Percentiles rank a stretch among this genome's conserved stretches.
Evolutionary conservation across 2,113 vertebrate species (phyloP).

Genomic region (Talpa occidentalis): DNA sequence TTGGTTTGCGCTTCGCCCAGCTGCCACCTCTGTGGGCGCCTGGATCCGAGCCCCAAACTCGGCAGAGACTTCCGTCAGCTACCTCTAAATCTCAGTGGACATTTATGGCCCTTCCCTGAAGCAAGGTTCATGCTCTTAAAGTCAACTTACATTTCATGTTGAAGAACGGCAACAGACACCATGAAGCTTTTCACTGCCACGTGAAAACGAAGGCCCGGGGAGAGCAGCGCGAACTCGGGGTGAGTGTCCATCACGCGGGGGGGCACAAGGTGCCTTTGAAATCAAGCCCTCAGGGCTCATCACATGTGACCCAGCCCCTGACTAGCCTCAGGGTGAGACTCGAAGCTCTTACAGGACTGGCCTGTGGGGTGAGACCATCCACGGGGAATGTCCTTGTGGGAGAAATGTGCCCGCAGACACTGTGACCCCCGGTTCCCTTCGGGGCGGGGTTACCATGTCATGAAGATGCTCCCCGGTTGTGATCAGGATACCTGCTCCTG

Average conservation of each 20-base stretch:
- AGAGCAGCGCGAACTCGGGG: too few species aligned
- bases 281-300: constrained; percentile 17
- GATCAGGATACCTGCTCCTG: too few species aligned
- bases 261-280: constrained; percentile 14
- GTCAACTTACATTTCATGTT: constrained; percentile 38
- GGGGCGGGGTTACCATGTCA: background rate
- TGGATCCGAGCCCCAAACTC: background rate
- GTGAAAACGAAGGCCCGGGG: constrained; percentile 28
- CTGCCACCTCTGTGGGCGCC: background rate
- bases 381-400: too few species aligned
- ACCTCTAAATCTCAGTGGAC: background rate
- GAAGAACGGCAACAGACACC: constrained; percentile 53
- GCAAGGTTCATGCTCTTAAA: constrained; percentile 56
- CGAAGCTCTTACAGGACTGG: constrained; percentile 35
- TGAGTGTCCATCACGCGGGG: too few species aligned
- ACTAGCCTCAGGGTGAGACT: too few species aligned
- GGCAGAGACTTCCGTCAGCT: background rate
- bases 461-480: too few species aligned
- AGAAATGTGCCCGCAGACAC: too few species aligned
- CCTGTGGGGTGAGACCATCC: too few species aligned
- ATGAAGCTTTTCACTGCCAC: constrained; percentile 24
- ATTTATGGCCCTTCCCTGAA: background rate
- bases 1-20: too few species aligned
- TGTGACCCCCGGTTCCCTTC: background rate
- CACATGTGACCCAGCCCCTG: too few species aligned